Conservation (phyloP, 2,888 invertebrate genomes). For the Gasteruption jaculator region DNA sequence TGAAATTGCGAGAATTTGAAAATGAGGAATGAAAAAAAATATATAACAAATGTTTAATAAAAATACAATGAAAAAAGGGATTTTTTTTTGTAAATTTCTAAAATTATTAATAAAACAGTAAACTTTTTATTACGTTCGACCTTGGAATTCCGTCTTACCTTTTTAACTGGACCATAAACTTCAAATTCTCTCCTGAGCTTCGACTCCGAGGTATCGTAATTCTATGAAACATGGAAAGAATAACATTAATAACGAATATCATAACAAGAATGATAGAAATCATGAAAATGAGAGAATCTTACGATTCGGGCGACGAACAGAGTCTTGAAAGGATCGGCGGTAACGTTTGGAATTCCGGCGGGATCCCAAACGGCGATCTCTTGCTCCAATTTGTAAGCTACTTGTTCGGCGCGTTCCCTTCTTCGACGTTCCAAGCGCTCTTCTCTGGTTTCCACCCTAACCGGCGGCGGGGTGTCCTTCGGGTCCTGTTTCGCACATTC, state of each 20-base stretch:
- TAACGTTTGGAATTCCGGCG: conserved; percentile 68
- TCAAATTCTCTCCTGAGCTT: conserved; percentile 97
- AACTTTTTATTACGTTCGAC: neutral
- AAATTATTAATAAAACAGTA: neutral
- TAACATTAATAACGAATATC: conserved; percentile 14
- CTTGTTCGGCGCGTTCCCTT: conserved; percentile 92
- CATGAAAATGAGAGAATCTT: conserved; percentile 48
- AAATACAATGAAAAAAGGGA: conserved; percentile 3
- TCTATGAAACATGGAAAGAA: conserved; percentile 76
- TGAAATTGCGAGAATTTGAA: no score
- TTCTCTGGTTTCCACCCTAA: conserved; percentile 90
- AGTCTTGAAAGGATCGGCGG: conserved; percentile 94
- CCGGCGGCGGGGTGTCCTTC: conserved; percentile 93
- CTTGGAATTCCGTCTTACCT: conserved; percentile 58
- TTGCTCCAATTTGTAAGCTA: conserved; percentile 96
- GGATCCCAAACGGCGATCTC: conserved; percentile 98
- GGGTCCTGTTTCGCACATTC: conserved; percentile 70
- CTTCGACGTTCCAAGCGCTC: conserved; percentile 85
- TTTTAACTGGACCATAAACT: conserved; percentile 95
- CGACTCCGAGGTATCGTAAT: conserved; percentile 98
- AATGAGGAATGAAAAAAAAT: no score
- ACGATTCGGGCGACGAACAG: conserved; percentile 95
- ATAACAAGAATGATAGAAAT: conserved; percentile 12
- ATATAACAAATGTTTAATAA: no score
- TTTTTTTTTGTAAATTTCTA: neutral